Base-by-base conservation (phyloP, 2,888 invertebrate genomes). In the Odontocerum albicorne region DNA sequence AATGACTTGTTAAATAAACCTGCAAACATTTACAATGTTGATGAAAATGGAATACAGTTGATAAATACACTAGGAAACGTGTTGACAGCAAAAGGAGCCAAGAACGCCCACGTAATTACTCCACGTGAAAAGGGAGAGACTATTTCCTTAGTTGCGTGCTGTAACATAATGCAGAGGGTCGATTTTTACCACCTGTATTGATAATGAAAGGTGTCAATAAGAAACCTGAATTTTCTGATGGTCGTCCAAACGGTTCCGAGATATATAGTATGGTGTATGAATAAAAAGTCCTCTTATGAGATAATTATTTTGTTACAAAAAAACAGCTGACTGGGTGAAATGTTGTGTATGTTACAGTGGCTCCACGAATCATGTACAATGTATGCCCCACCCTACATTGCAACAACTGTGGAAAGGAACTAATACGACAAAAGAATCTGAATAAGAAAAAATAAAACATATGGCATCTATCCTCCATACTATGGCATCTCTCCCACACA, bases 61-160 rank as follows among this genome's bases (percentile, higher is more conserved):
- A 71, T 71, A 19, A 69, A 70, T 59, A 66, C 65, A 57, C 64
- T 68, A 31, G 65, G 65, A 3, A 64, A 67, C 59, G 66, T 72
- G 22, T 20, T 71, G 21, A 68, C 66, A 10, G 60, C 55, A 20
- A 69, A 66, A 61, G 70, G 68, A 4, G 19, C 60, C 27, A 69
- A 65, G 53, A 63, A 62, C 39, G 67, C 71, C 7, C 62, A 65
- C 12, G 49, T 60, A 10, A 10, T 67, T 2, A 69, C 68, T 21
- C 65, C 65, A 27, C 61, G 57, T 8, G 68, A 70, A 64, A 64
- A 66, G 49, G 65, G 68, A 17, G 66, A 64, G 57, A 65, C 58
- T 46, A 58, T 65, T 10, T 58, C 64, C 4, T 45, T 65, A 12
- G 53, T 66, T 54, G 65, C 61, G 35, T 66, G 64, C 53, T 66